A percentile compares a stretch with the other conserved stretches of the same genome.
Evolutionary conservation across 2,113 vertebrate genomes (phyloP).

Genomic region (Actenoides hombroni): DNA sequence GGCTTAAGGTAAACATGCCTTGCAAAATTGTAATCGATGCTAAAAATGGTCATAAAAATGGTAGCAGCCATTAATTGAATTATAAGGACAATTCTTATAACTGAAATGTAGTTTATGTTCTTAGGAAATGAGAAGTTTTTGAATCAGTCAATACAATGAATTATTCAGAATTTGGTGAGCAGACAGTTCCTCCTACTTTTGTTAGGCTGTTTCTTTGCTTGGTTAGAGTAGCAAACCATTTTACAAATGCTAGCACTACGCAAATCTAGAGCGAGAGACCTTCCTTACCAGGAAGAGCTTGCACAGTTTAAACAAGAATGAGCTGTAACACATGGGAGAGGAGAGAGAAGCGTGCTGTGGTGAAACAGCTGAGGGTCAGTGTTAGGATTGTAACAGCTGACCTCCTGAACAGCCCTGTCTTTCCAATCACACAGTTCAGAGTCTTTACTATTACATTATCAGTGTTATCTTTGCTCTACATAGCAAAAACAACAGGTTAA

Average conservation of each 20-base stretch:
- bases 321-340: not conserved
- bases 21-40: not conserved
- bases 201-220: not conserved
- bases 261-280: not conserved
- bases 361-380: not conserved
- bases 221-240: not conserved
- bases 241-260: not conserved
- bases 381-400: not conserved
- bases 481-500: not conserved
- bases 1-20: not conserved
- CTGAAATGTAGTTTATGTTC: not conserved
- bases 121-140: not conserved
- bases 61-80: not conserved
- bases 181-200: not conserved
- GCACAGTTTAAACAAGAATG: not conserved
- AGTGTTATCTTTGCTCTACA: not conserved
- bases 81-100: not conserved
- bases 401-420: not conserved
- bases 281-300: not conserved
- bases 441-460: not conserved
- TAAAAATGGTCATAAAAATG: not conserved
- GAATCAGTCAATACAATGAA: not conserved
- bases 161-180: not conserved
- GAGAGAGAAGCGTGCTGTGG: not conserved
- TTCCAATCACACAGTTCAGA: not conserved